A percentile compares a stretch with the other conserved stretches of the same genome.
Conservation (phyloP, 2,113 vertebrate genomes). For the Pipra filicauda region DNA sequence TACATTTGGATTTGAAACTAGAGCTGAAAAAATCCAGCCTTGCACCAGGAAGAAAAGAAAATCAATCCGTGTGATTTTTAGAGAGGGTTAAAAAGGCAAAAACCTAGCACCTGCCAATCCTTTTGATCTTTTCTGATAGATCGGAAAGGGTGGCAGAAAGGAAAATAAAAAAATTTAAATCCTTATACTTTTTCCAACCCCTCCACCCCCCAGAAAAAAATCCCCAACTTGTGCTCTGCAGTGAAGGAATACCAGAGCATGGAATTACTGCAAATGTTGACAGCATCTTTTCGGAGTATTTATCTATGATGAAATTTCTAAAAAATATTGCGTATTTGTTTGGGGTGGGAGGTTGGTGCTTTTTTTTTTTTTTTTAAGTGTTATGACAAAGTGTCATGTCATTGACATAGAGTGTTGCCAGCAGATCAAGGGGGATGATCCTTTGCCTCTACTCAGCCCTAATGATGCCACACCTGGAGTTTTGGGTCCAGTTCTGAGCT, state of each 20-base stretch:
- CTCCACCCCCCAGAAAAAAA: neutral
- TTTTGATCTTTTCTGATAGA: neutral
- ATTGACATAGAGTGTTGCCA: neutral
- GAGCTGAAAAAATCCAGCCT: neutral
- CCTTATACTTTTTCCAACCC: neutral
- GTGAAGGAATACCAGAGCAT: neutral
- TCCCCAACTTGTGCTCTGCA: neutral
- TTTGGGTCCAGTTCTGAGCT: neutral
- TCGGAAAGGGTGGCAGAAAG: neutral
- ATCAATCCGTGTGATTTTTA: neutral
- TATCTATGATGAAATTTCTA: neutral
- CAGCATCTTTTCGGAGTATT: neutral
- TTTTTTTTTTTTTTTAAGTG: neutral
- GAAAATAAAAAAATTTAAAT: neutral
- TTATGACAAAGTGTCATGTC: rapidly evolving
- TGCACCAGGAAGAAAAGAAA: neutral
- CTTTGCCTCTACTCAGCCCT: neutral
- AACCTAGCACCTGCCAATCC: rapidly evolving
- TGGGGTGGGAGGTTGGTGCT: rapidly evolving
- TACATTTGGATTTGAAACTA: neutral
- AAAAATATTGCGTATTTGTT: neutral
- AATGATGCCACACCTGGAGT: neutral
- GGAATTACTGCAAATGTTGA: neutral
- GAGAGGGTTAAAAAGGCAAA: neutral
- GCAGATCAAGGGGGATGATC: neutral